phyloP scores from a whole-genome alignment of 2,113 vertebrate genomes.

The Tachuris rubrigastra region DNA sequence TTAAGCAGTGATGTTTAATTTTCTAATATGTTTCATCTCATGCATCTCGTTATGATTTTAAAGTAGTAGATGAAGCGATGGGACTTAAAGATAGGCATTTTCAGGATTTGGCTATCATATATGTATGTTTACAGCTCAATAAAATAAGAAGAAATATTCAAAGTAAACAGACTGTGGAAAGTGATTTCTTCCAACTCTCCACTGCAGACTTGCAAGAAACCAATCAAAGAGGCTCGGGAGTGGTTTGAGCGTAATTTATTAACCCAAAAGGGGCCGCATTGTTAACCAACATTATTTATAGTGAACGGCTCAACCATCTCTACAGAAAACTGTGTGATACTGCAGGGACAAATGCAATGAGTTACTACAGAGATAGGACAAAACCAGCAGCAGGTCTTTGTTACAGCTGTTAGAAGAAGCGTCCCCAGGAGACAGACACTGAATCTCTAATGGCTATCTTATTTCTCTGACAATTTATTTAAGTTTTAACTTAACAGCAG shows the following conservation, averaged over 20 bases:
- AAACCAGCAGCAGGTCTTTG: conserved; percentile 58
- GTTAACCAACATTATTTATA: conserved; percentile 62
- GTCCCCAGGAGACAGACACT: conserved; percentile 56
- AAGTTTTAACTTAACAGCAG: conserved; percentile 66
- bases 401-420: conserved; percentile 63
- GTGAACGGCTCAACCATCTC: conserved; percentile 15
- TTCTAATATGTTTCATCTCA: not conserved
- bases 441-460: conserved; percentile 66
- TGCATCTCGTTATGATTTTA: not conserved
- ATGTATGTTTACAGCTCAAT: not conserved
- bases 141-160: conserved; percentile 38
- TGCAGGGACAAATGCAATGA: conserved; percentile 59
- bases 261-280: conserved; percentile 25
- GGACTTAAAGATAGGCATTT: not conserved
- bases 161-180: conserved; percentile 34
- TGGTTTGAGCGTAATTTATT: conserved; percentile 33
- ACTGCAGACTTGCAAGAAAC: conserved; percentile 43
- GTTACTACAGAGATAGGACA: conserved; percentile 52
- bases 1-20: not conserved
- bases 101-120: not conserved
- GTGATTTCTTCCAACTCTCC: conserved; percentile 47
- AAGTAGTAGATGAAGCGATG: not conserved
- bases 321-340: conserved; percentile 37
- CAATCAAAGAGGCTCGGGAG: conserved; percentile 29
- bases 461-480: conserved; percentile 68